Conservation (phyloP, 1,140 invertebrate species). For the Dermatophagoides farinae region DNA sequence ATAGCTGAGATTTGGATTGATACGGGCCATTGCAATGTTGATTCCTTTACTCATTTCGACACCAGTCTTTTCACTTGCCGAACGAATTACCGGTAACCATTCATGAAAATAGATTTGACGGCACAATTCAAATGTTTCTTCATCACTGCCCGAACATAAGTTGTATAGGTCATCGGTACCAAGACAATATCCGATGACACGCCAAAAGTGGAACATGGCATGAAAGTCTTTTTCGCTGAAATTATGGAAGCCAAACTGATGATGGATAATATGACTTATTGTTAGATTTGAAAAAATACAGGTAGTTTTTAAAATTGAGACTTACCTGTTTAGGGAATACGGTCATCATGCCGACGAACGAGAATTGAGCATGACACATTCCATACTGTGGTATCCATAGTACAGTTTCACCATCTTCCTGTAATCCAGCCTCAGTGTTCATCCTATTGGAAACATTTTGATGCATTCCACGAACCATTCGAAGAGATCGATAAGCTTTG, state of each 20-base stretch:
- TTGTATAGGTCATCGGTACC: conserved; percentile 56
- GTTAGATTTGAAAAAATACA: background rate
- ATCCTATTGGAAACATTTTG: conserved; percentile 11
- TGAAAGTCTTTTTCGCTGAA: conserved; percentile 38
- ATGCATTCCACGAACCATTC: conserved; percentile 10
- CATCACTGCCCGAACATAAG: conserved; percentile 31
- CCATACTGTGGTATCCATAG: conserved; percentile 8
- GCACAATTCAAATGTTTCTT: conserved; percentile 20
- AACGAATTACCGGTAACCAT: conserved; percentile 5
- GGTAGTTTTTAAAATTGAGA: conserved; percentile 21
- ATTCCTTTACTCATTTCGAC: conserved; percentile 11
- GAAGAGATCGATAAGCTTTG: conserved; percentile 8
- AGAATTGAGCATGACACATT: conserved; percentile 17
- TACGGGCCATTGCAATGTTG: background rate
- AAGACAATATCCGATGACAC: conserved; percentile 50
- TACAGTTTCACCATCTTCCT: background rate
- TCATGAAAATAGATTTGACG: conserved; percentile 1
- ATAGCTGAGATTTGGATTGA: background rate
- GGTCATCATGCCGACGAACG: conserved; percentile 23
- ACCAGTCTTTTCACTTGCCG: background rate
- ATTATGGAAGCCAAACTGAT: background rate
- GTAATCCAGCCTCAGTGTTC: background rate
- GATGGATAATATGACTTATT: background rate
- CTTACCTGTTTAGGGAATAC: conserved; percentile 19
- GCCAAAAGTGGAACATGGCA: conserved; percentile 59